Percentiles rank a stretch among this genome's conserved stretches.
These are phyloP conservation scores for Cosmorhoe ocellata DNA, from an alignment of 2,888 invertebrate species.

Conservation along the genomic window DNA sequence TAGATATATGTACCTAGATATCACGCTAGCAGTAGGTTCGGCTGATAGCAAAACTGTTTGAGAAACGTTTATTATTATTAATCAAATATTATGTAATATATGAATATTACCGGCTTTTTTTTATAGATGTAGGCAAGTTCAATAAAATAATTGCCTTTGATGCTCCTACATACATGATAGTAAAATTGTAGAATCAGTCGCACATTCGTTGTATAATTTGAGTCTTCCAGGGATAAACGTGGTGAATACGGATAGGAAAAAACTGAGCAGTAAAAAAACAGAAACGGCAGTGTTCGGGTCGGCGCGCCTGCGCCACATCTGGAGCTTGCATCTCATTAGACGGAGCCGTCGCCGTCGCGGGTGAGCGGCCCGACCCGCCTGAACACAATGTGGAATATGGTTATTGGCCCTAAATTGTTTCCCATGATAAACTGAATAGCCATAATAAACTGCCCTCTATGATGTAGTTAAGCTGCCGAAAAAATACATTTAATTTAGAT, in stretches of 20 bases:
- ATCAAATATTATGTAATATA: too few relatives aligned
- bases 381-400: slow-evolving; percentile 52
- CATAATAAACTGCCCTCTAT: slow-evolving; percentile 16
- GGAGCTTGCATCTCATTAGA: slow-evolving; percentile 78
- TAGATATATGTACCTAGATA: too few relatives aligned
- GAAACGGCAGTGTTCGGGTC: slow-evolving; percentile 58
- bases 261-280: slow-evolving; percentile 58
- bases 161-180: too few relatives aligned
- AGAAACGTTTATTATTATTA: too few relatives aligned
- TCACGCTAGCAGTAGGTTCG: too few relatives aligned
- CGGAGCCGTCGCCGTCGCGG: slow-evolving; percentile 72
- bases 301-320: slow-evolving; percentile 79
- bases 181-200: slow-evolving; percentile 11
- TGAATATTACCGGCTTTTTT: too few relatives aligned
- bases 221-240: slow-evolving; percentile 13
- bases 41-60: too few relatives aligned
- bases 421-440: slow-evolving; percentile 37
- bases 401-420: slow-evolving; percentile 45
- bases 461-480: neutral
- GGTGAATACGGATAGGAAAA: slow-evolving; percentile 29
- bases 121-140: too few relatives aligned
- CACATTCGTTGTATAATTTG: slow-evolving; percentile 16
- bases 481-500: neutral
- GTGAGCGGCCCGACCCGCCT: slow-evolving; percentile 57
- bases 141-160: too few relatives aligned